Percentiles rank a stretch among this genome's conserved stretches.
Evolutionary conservation across 2,113 vertebrate genomes (phyloP).

Genomic region (Origma solitaria): DNA sequence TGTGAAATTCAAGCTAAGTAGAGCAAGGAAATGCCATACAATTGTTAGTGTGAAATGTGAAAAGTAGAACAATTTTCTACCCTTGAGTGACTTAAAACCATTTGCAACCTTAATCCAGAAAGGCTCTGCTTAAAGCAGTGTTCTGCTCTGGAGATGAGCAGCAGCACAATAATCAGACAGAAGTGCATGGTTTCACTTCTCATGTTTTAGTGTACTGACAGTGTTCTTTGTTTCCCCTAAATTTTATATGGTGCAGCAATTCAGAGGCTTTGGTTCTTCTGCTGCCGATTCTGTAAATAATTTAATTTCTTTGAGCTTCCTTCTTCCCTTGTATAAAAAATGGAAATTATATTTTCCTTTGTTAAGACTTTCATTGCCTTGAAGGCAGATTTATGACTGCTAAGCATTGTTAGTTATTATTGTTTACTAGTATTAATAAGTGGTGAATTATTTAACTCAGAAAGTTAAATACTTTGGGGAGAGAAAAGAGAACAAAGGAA

Average conservation of each 20-base stretch:
- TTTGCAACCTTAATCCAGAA: conserved; percentile 21
- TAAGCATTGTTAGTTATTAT: not conserved
- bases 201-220: not conserved
- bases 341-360: not conserved
- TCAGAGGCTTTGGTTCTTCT: not conserved
- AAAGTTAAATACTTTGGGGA: not conserved
- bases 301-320: not conserved
- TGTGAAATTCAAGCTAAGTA: not conserved
- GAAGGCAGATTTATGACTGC: not conserved
- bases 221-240: not conserved
- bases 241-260: not conserved
- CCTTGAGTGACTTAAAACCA: not conserved
- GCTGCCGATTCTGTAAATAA: not conserved
- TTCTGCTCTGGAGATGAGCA: not conserved
- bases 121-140: not conserved
- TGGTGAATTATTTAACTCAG: not conserved
- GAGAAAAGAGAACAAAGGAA: not conserved
- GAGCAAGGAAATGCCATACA: not conserved
- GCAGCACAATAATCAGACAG: not conserved
- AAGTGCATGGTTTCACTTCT: not conserved
- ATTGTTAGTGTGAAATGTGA: conserved; percentile 29
- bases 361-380: not conserved
- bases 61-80: conserved; percentile 5
- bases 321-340: not conserved
- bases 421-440: not conserved